These are phyloP conservation scores for Branchinecta lindahli DNA, from an alignment of 1,140 invertebrate genomes.

Conservation along the genomic window DNA sequence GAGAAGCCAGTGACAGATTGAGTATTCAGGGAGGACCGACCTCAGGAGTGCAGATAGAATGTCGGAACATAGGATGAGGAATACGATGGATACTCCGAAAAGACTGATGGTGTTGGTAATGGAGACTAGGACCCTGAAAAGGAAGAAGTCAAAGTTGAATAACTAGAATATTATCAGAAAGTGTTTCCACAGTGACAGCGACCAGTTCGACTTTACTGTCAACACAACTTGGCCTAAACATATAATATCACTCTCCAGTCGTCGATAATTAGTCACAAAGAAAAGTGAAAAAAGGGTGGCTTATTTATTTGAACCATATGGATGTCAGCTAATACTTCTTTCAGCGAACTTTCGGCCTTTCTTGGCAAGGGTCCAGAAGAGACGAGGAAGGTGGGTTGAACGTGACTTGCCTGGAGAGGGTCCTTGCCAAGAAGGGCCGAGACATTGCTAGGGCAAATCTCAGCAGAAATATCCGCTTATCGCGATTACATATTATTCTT, in stretches of 20 bases:
- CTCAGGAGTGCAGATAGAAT: slow-evolving; percentile 41
- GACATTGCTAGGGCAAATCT: no score
- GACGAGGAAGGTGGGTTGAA: no score
- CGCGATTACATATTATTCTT: no score
- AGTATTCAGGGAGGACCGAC: slow-evolving; percentile 31
- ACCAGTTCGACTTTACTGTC: not conserved
- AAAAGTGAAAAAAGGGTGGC: no score
- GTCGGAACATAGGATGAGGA: slow-evolving; percentile 47
- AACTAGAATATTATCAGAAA: not conserved
- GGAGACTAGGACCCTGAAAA: slow-evolving; percentile 34
- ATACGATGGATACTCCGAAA: slow-evolving; percentile 51
- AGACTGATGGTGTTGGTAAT: slow-evolving; percentile 42
- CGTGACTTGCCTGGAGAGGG: no score
- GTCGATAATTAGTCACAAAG: no score
- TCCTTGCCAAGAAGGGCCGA: no score
- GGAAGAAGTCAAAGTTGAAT: slow-evolving; percentile 9
- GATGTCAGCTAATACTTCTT: no score
- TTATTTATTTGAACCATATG: no score
- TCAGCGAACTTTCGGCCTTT: no score
- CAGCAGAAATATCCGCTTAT: no score
- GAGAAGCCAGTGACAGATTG: slow-evolving; percentile 45
- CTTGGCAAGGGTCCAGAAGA: no score
- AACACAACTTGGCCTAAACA: not conserved
- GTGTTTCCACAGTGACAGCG: not conserved
- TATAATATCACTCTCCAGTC: not conserved